Percentiles rank a stretch among this genome's conserved stretches.
Conservation (phyloP, 2,113 vertebrate species). For the Seriola aureovittata region DNA sequence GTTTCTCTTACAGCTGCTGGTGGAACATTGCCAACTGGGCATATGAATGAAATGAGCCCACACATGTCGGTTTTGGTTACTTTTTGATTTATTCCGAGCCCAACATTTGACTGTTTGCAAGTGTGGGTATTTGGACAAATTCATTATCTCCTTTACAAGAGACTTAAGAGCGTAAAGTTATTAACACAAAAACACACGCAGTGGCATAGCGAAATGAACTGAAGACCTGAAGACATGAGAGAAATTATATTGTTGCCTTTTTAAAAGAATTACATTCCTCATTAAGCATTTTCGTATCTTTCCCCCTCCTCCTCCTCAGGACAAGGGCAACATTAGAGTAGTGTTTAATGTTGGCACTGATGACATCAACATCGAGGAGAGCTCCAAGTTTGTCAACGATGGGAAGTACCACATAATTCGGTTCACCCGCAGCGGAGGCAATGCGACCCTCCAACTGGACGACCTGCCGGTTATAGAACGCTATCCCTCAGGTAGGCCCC, state of each 20-base stretch:
- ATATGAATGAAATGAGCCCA: not conserved
- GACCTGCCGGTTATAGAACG: conserved; percentile 98
- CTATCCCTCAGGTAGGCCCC: conserved; percentile 95
- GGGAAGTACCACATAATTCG: conserved; percentile 99
- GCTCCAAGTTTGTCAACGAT: conserved; percentile 98
- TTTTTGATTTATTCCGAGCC: not conserved
- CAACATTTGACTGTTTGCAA: not conserved
- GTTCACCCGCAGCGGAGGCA: conserved; percentile 98
- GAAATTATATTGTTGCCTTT: not conserved
- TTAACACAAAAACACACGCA: not conserved
- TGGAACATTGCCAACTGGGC: not conserved
- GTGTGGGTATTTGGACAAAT: not conserved
- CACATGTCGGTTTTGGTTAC: not conserved
- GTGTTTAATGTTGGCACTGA: conserved; percentile 99
- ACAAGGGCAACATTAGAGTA: conserved; percentile 98
- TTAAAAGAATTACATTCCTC: not conserved
- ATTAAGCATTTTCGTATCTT: conserved; percentile 6
- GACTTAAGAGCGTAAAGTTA: not conserved
- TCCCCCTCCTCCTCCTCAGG: conserved; percentile 77
- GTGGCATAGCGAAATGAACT: not conserved
- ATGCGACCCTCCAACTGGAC: conserved; percentile 98
- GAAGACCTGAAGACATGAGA: not conserved
- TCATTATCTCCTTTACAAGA: not conserved
- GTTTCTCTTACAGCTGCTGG: not conserved
- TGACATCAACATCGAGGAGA: conserved; percentile 99